phyloP scores from a whole-genome alignment of 2,113 vertebrate species.

The Anser cygnoides region DNA sequence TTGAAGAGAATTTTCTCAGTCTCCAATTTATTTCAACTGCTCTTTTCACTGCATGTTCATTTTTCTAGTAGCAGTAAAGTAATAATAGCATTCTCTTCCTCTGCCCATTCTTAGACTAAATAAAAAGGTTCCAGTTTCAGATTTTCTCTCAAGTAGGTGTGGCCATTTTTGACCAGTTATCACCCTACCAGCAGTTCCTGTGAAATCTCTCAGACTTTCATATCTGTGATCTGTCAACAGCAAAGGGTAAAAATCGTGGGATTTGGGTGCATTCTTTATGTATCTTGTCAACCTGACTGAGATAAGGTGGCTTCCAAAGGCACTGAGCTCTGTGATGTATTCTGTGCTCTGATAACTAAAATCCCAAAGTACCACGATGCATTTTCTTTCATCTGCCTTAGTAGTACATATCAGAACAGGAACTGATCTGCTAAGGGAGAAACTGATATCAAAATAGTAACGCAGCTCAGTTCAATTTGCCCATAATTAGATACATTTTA shows the following conservation, averaged over 20 bases:
- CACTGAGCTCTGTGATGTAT: constrained; percentile 47
- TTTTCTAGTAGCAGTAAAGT: neutral
- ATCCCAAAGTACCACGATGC: constrained; percentile 22
- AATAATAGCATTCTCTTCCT: neutral
- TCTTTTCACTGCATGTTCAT: neutral
- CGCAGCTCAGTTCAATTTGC: neutral
- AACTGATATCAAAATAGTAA: neutral
- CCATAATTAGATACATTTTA: neutral
- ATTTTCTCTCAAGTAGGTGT: constrained; percentile 5
- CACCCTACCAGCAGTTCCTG: neutral
- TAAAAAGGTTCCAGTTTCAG: neutral
- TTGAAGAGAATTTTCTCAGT: neutral
- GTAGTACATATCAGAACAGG: constrained; percentile 5
- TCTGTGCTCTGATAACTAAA: constrained; percentile 60
- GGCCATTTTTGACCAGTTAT: constrained; percentile 52
- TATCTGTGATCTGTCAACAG: constrained; percentile 61
- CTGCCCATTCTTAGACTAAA: neutral
- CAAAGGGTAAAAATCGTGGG: constrained; percentile 43
- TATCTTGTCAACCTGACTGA: constrained; percentile 48
- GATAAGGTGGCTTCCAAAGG: constrained; percentile 64
- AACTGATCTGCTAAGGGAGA: neutral
- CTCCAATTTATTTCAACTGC: neutral
- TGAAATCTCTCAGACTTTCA: constrained; percentile 34
- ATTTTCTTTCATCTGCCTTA: constrained; percentile 47
- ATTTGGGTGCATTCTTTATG: constrained; percentile 13